Conservation (phyloP, 2,888 invertebrate species). For the Drosophila buzzatii region DNA sequence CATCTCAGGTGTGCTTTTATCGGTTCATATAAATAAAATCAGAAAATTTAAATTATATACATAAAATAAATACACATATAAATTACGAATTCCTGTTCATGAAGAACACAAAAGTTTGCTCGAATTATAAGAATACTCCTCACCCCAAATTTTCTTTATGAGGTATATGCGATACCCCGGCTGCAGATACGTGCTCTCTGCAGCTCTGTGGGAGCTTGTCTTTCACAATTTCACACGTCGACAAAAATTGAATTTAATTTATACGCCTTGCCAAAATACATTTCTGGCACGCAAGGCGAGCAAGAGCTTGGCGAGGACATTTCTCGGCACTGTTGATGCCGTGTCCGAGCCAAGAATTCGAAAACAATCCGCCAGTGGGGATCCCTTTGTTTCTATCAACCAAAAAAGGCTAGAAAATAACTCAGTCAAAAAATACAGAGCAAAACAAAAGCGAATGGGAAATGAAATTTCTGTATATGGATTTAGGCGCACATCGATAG, state of each 20-base stretch:
- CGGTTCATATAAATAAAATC: not conserved
- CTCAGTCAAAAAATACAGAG: slow-evolving; percentile 34
- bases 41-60: slow-evolving; percentile 2
- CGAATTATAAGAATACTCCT: not conserved
- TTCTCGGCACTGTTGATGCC: slow-evolving; percentile 36
- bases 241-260: slow-evolving; percentile 73
- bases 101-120: not conserved
- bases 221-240: slow-evolving; percentile 71
- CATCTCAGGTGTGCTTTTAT: not conserved
- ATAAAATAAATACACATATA: not conserved
- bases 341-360: slow-evolving; percentile 68
- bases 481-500: slow-evolving; percentile 73
- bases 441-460: slow-evolving; percentile 53
- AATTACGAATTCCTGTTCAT: not conserved
- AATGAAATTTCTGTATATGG: slow-evolving; percentile 68
- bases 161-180: not conserved
- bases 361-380: slow-evolving; percentile 54
- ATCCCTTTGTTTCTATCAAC: slow-evolving; percentile 51
- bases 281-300: slow-evolving; percentile 37
- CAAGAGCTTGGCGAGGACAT: slow-evolving; percentile 16
- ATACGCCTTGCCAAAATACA: slow-evolving; percentile 65
- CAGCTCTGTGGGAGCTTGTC: slow-evolving; percentile 27
- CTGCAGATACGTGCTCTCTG: slow-evolving; percentile 6
- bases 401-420: slow-evolving; percentile 8
- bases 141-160: no score